Conservation (phyloP, 2,888 invertebrate species). For the Timandra comae region DNA sequence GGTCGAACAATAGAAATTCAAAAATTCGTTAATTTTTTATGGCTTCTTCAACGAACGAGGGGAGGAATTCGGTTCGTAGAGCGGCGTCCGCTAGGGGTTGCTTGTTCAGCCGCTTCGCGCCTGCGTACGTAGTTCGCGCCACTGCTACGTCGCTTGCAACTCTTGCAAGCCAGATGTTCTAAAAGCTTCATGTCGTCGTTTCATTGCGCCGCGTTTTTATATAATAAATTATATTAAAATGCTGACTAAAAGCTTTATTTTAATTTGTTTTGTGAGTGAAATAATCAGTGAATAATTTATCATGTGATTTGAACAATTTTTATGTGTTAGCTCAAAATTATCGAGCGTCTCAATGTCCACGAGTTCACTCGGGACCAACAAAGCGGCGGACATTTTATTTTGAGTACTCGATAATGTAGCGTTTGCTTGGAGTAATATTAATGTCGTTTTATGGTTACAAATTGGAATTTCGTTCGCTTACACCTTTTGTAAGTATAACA, state of each 20-base stretch:
- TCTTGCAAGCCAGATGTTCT: constrained; percentile 76
- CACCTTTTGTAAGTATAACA: constrained; percentile 73
- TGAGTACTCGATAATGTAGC: constrained; percentile 77
- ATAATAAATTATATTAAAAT: constrained; percentile 58
- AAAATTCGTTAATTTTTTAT: constrained; percentile 75
- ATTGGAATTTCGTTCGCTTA: constrained; percentile 71
- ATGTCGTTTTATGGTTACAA: constrained; percentile 74
- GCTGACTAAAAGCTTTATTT: constrained; percentile 58
- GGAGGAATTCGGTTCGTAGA: constrained; percentile 59
- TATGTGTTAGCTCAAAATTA: constrained; percentile 56
- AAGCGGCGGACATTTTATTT: constrained; percentile 79
- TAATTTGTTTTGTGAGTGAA: constrained; percentile 57
- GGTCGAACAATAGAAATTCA: constrained; percentile 62
- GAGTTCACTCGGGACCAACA: constrained; percentile 76
- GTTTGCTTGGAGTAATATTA: constrained; percentile 73
- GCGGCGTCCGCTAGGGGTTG: constrained; percentile 69
- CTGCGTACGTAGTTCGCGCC: constrained; percentile 76
- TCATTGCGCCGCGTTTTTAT: constrained; percentile 59
- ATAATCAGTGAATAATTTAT: constrained; percentile 55
- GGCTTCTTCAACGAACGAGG: constrained; percentile 58
- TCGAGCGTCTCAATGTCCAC: constrained; percentile 75
- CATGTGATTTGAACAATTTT: constrained; percentile 59
- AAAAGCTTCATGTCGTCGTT: constrained; percentile 74
- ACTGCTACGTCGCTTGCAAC: constrained; percentile 73
- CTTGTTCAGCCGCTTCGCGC: constrained; percentile 65